Evolutionary conservation across 2,797 vertebrate genomes (phyloP), one percentile per base, ranked within the genome.

Genomic region (Zalophus californianus): DNA sequence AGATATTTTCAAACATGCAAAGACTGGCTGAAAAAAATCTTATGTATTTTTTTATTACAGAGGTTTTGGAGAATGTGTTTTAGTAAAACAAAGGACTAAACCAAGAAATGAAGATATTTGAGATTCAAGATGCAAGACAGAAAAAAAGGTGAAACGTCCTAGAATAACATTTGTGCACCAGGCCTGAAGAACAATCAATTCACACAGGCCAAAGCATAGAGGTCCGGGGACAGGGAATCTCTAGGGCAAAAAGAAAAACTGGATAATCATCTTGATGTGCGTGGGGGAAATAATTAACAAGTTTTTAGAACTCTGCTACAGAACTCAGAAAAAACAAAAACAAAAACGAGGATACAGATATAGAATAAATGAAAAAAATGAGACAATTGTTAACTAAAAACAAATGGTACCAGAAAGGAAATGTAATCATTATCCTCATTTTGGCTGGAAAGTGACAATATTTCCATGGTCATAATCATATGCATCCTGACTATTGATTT

Each of bases 241-340:
- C 7, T 18, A 60, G 10, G 23, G 23, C 29, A 54, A 86, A 68
- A 84, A 44, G 3, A 84, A 88, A 38, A 73, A 93, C 75, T 14
- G 11, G 32, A 54, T 50, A 50, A 84, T 58, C n/a, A 82, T 62
- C 41, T 73, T 64, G 72, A 75, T 82, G 21, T 79, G 15, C 41
- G 94, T 73, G 21, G 80, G 60, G 27, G 35, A 91, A 86, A 73
- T 68, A 82, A 91, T 62, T 72, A 83, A 14, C 25, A 78, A 62
- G 41, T 90, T 93, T 91, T 15, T 0, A 20, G 68, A 84, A 52
- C 66, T 78, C 29, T 90, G 9, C 83, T 95, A 38, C 56, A 91
- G 27, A 86, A 96, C 18, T 77, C 23, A 83, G 84, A 75, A 79
- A 92, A 75, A 93, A 72, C 18, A 68, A n/a, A 64, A 66, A 66